phyloP scores from a whole-genome alignment of 2,888 invertebrate genomes.

The Atrina japonica region DNA sequence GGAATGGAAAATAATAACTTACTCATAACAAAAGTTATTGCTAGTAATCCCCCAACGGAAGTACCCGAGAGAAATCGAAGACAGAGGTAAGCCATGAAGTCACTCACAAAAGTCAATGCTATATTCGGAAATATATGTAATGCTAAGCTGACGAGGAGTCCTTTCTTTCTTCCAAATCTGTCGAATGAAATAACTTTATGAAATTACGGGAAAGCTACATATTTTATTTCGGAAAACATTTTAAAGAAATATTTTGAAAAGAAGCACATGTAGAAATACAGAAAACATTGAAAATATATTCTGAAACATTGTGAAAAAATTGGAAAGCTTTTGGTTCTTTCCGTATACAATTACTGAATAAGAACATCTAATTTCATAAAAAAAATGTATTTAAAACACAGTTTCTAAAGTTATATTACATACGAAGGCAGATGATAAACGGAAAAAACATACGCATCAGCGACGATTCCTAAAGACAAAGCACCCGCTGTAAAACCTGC shows the following conservation, averaged over 20 bases:
- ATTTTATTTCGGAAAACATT: background rate
- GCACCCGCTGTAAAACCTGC: conserved; percentile 42
- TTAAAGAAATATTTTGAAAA: background rate
- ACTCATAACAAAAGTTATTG: conserved; percentile 36
- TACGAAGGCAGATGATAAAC: no score
- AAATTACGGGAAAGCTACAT: background rate
- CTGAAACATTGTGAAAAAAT: no score
- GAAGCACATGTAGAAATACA: no score
- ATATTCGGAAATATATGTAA: conserved; percentile 35
- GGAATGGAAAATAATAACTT: background rate
- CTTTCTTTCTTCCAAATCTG: conserved; percentile 34
- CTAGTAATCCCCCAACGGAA: conserved; percentile 35
- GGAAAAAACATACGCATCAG: conserved; percentile 34
- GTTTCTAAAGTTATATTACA: no score
- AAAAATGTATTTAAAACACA: no score
- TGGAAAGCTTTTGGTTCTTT: no score
- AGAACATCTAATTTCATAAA: no score
- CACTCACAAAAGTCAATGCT: conserved; percentile 25
- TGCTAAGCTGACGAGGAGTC: conserved; percentile 24
- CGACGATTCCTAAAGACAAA: conserved; percentile 29
- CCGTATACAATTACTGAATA: no score
- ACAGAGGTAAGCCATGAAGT: conserved; percentile 25
- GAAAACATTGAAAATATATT: no score
- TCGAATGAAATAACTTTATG: background rate
- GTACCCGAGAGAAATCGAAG: conserved; percentile 34